These are phyloP conservation scores for Drosophila anceps DNA, from an alignment of 2,888 invertebrate genomes.

Conservation along the genomic window DNA sequence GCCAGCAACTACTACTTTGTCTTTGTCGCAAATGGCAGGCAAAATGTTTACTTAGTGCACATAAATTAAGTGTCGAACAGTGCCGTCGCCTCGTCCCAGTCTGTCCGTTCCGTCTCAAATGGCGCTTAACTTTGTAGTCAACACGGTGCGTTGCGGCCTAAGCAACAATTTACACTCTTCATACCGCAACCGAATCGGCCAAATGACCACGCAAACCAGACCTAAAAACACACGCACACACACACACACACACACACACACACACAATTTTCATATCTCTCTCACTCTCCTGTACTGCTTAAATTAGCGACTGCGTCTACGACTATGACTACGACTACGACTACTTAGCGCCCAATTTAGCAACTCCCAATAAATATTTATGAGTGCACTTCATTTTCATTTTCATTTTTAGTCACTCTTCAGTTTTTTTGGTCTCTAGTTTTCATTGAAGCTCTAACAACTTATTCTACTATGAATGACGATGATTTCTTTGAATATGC, in stretches of 20 bases:
- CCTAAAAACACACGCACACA: slow-evolving; percentile 42
- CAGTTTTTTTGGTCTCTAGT: background rate
- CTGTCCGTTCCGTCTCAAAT: slow-evolving; percentile 31
- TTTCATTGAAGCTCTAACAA: slow-evolving; percentile 44
- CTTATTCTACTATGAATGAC: slow-evolving; percentile 61
- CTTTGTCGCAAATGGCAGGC: slow-evolving; percentile 79
- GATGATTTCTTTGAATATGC: slow-evolving; percentile 16
- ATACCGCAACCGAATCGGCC: slow-evolving; percentile 41
- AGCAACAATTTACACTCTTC: slow-evolving; percentile 69
- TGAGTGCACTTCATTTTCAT: slow-evolving; percentile 60
- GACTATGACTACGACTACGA: background rate
- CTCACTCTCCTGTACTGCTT: slow-evolving; percentile 49
- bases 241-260: slow-evolving; percentile 20
- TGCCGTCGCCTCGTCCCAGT: slow-evolving; percentile 2
- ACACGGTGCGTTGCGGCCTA: slow-evolving; percentile 16
- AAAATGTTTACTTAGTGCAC: slow-evolving; percentile 73
- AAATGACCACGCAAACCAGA: slow-evolving; percentile 23
- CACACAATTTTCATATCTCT: slow-evolving; percentile 47
- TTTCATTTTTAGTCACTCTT: slow-evolving; percentile 25
- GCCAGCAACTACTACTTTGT: slow-evolving; percentile 70
- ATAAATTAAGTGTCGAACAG: slow-evolving; percentile 68
- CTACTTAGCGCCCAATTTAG: slow-evolving; percentile 77
- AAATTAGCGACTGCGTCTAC: slow-evolving; percentile 52
- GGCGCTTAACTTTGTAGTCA: slow-evolving; percentile 65
- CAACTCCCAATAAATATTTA: slow-evolving; percentile 72